phyloP scores from a whole-genome alignment of 2,888 invertebrate genomes.

The Cecidostiba fungosa region DNA sequence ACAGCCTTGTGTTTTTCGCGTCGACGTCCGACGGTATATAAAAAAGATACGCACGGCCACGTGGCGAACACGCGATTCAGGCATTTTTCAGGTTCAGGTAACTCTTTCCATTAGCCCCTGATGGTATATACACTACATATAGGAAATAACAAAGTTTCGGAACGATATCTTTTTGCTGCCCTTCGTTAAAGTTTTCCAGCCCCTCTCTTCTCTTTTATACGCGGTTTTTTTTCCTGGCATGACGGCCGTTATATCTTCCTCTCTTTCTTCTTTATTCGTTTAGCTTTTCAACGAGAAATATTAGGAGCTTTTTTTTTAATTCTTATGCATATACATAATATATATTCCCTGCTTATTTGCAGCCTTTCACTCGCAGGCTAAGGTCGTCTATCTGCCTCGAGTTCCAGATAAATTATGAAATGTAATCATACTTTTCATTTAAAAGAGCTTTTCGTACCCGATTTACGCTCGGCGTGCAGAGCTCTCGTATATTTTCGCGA shows the following conservation, averaged over 20 bases:
- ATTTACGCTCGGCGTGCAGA: slow-evolving; percentile 17
- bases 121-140: background rate
- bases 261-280: slow-evolving; percentile 2
- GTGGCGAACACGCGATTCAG: slow-evolving; percentile 35
- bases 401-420: slow-evolving; percentile 46
- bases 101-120: slow-evolving; percentile 48
- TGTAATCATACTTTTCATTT: slow-evolving; percentile 49
- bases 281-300: background rate
- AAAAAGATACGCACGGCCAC: background rate
- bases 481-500: background rate
- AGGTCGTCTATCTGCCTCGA: background rate
- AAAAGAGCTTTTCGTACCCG: slow-evolving; percentile 30
- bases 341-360: slow-evolving; percentile 13
- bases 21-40: background rate
- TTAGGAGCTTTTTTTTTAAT: slow-evolving; percentile 34
- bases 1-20: slow-evolving; percentile 2
- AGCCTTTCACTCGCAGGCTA: slow-evolving; percentile 32
- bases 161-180: slow-evolving; percentile 40
- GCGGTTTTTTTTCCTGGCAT: background rate
- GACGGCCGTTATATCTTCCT: background rate
- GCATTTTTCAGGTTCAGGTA: slow-evolving; percentile 31
- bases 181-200: slow-evolving; percentile 47
- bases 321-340: background rate
- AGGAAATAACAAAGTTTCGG: slow-evolving; percentile 48
- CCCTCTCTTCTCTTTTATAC: background rate